A percentile compares a stretch with the other conserved stretches of the same genome.
Evolutionary conservation across 2,113 vertebrate species (phyloP).

Genomic region (Erythrocercus mccallii): DNA sequence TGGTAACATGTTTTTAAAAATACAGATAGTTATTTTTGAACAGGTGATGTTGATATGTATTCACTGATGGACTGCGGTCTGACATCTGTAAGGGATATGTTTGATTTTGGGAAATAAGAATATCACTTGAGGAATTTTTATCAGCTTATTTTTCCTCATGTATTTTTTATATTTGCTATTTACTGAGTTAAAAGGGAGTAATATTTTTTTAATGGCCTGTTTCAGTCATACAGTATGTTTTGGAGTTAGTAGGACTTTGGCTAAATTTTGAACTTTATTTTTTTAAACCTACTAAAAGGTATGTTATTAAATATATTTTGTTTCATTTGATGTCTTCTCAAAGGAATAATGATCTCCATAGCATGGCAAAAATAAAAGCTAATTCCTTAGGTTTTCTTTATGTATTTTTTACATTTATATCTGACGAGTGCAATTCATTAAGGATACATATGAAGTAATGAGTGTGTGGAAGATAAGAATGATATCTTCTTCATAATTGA

Average conservation of each 20-base stretch:
- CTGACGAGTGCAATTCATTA: neutral
- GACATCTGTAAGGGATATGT: neutral
- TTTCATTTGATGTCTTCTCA: neutral
- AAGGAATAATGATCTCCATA: neutral
- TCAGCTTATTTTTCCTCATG: neutral
- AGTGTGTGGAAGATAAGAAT: neutral
- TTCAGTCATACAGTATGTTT: neutral
- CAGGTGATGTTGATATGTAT: neutral
- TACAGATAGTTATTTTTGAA: neutral
- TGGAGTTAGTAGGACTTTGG: neutral
- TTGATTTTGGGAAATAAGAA: neutral
- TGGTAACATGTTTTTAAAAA: neutral
- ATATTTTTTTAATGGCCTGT: neutral
- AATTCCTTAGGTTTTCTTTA: neutral
- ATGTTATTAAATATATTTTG: neutral
- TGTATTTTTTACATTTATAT: neutral
- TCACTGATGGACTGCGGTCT: neutral
- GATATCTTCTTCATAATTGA: neutral
- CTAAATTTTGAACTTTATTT: neutral
- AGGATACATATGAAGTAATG: neutral
- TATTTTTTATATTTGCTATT: neutral
- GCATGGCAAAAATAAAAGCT: neutral
- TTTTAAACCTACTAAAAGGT: neutral
- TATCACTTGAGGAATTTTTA: neutral
- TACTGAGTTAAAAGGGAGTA: neutral